These are phyloP conservation scores for Geophilus truncorum DNA, from an alignment of 2,888 invertebrate species.

Conservation along the genomic window DNA sequence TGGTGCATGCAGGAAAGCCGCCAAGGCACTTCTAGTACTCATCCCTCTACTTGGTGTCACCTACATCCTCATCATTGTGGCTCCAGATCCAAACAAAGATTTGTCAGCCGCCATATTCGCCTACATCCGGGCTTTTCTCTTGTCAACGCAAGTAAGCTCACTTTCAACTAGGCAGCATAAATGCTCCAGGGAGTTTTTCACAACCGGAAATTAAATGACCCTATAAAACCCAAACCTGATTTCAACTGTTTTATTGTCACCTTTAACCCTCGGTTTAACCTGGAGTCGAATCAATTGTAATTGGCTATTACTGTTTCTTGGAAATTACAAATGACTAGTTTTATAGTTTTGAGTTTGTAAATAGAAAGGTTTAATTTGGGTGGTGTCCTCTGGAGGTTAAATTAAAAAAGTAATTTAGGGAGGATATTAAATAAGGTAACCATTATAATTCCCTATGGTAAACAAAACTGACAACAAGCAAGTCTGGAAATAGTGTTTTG, in stretches of 20 bases:
- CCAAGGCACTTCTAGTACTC: conserved; percentile 82
- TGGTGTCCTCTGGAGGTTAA: too few species aligned
- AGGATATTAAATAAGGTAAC: too few species aligned
- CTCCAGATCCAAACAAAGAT: conserved; percentile 70
- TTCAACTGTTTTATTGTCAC: neutral
- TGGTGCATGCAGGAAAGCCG: conserved; percentile 62
- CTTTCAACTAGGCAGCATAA: neutral
- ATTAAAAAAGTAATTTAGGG: too few species aligned
- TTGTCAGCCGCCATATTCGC: conserved; percentile 66
- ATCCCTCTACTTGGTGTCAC: conserved; percentile 91
- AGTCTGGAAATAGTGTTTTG: too few species aligned
- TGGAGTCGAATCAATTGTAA: neutral
- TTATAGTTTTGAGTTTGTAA: too few species aligned
- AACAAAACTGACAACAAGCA: too few species aligned
- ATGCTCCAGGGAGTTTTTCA: neutral
- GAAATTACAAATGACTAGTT: neutral
- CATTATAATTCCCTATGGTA: too few species aligned
- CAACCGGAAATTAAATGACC: neutral
- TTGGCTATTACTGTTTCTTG: neutral
- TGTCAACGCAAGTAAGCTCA: conserved; percentile 77
- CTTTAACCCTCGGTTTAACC: neutral
- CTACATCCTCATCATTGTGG: conserved; percentile 73
- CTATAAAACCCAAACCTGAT: neutral
- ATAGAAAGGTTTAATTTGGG: too few species aligned
- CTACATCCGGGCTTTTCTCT: conserved; percentile 70